Percentiles rank a stretch among this genome's conserved stretches.
phyloP scores from a whole-genome alignment of 2,797 vertebrate genomes.

The Anguilla pacifica region DNA sequence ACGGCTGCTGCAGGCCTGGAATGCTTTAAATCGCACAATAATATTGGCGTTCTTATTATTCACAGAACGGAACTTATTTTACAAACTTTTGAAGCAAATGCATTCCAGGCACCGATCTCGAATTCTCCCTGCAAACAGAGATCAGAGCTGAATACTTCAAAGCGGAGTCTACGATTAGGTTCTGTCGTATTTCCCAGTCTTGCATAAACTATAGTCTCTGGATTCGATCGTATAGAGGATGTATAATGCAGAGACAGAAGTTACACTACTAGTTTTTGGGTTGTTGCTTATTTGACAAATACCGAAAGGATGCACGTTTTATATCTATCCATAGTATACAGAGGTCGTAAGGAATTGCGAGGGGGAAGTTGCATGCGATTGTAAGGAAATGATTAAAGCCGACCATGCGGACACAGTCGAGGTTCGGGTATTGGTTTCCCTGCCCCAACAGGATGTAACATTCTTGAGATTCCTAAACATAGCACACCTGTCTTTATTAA shows the following conservation, averaged over 20 bases:
- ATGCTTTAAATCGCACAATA: background rate
- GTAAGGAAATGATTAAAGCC: background rate
- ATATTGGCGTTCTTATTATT: background rate
- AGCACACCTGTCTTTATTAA: constrained; percentile 77
- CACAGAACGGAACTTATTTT: background rate
- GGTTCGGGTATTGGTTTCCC: constrained; percentile 47
- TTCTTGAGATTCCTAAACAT: constrained; percentile 80
- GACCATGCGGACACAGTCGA: background rate
- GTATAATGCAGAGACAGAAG: background rate
- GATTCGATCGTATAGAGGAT: background rate
- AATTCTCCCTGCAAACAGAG: background rate
- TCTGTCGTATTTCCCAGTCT: background rate
- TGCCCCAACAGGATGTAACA: constrained; percentile 68
- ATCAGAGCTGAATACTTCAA: background rate
- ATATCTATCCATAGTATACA: background rate
- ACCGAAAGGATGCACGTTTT: background rate
- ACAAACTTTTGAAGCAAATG: background rate
- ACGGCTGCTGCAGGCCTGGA: background rate
- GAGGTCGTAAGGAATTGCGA: background rate
- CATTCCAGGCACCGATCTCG: constrained; percentile 11
- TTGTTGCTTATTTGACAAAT: background rate
- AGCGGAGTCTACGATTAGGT: background rate
- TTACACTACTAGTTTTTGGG: background rate
- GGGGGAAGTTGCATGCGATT: background rate
- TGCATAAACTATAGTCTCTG: background rate